A percentile compares a stretch with the other conserved stretches of the same genome.
Conservation (phyloP, 2,113 vertebrate species). For the Serilophus lunatus region DNA sequence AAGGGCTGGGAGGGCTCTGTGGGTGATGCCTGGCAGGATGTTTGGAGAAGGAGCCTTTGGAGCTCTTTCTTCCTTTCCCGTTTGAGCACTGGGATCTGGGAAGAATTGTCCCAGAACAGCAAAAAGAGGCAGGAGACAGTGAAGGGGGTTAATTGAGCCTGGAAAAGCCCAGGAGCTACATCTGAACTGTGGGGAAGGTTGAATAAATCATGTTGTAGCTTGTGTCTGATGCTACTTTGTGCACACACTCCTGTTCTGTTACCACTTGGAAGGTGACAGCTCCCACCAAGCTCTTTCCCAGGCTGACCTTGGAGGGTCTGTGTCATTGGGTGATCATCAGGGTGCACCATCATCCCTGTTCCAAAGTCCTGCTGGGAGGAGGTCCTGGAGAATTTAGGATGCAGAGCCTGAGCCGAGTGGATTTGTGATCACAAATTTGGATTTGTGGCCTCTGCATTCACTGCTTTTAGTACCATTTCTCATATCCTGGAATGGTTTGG, state of each 20-base stretch:
- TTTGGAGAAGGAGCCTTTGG: no score
- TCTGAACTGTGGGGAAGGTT: background rate
- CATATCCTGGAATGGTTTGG: background rate
- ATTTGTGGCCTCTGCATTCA: background rate
- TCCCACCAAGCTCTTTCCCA: background rate
- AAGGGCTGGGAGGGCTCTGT: background rate
- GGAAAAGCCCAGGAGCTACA: background rate
- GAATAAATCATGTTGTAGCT: background rate
- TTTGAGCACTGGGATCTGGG: background rate
- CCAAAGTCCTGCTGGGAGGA: background rate
- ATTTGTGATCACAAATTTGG: rapidly evolving
- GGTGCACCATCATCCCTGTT: background rate
- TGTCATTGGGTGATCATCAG: background rate
- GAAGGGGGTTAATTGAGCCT: background rate
- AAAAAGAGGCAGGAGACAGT: background rate
- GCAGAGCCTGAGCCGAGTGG: background rate
- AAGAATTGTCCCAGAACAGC: background rate
- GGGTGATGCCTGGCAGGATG: background rate
- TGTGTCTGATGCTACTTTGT: background rate
- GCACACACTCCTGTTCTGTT: background rate
- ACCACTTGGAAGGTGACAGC: background rate
- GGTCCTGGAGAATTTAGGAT: background rate
- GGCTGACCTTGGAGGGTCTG: background rate
- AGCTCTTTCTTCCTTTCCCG: background rate
- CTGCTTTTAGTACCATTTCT: background rate